Conservation (phyloP, 2,113 vertebrate genomes). For the Eubucco bourcierii region DNA sequence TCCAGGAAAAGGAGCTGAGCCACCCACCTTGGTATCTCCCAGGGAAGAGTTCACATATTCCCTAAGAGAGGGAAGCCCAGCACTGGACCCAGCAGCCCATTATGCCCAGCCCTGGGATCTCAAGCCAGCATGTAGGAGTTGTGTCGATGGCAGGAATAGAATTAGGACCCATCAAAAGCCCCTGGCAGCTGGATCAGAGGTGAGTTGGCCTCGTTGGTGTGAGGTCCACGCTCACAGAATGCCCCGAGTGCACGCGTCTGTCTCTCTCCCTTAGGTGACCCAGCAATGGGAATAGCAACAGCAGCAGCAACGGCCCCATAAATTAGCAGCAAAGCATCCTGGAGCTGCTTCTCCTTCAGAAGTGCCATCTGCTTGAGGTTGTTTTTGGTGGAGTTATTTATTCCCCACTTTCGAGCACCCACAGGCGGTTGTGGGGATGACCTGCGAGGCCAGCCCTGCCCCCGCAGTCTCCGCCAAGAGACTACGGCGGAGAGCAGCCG, state of each 20-base stretch:
- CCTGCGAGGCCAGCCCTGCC: conserved; percentile 30
- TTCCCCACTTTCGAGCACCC: conserved; percentile 17
- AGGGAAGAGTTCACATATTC: accelerated
- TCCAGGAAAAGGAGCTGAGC: neutral
- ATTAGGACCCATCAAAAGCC: neutral
- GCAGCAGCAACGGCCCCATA: neutral
- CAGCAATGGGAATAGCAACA: neutral
- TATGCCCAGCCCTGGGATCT: neutral
- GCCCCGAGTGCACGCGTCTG: accelerated
- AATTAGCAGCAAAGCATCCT: conserved; percentile 42
- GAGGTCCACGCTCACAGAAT: accelerated
- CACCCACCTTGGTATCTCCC: neutral
- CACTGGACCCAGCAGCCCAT: neutral
- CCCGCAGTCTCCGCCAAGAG: neutral
- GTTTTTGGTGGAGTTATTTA: conserved; percentile 44
- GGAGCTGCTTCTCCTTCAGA: neutral
- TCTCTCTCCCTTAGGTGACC: neutral
- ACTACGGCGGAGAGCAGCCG: neutral
- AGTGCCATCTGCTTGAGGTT: conserved; percentile 54
- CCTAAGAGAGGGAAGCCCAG: accelerated
- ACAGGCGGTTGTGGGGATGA: neutral
- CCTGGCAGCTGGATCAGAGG: neutral
- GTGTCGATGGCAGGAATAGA: neutral
- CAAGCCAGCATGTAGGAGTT: neutral
- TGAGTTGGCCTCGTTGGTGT: accelerated